Base-by-base conservation (phyloP, 2,888 invertebrate genomes). In the Protonemura montana region DNA sequence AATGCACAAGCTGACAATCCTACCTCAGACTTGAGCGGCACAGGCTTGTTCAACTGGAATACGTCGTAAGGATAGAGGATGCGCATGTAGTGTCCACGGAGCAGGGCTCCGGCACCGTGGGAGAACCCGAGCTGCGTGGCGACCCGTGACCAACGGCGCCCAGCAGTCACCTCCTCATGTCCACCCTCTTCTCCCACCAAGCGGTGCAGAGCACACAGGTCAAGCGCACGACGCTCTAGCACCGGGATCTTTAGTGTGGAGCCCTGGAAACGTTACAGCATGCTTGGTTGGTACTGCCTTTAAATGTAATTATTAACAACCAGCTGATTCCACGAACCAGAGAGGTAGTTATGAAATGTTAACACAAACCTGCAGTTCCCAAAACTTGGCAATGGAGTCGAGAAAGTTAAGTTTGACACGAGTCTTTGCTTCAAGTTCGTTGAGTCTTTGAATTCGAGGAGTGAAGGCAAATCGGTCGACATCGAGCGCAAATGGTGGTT, bases 381-480 rank as follows among this genome's bases (percentile, higher is more conserved):
- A 99, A 92, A 99, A 99, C 92, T 98, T 98, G 30, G 98, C 97
- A 89, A 99, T 97, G 92, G 98, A 97, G 91, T 99, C 98, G 89
- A 99, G 93, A 92, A 99, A 99, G 93, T 99, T 98, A 35, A 99
- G 92, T 92, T 98, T 98, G 88, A 99, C 97, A 87, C 99, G 94
- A 42, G 98, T 98, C 90, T 98, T 98, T 1, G 99, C 99, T 94
- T 99, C 99, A 87, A 99, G 93, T 91, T 99, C 99, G 93, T 99
- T 99, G 86, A 99, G 93, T 89, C 98, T 95, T 91, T 99, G 99
- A 89, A 99, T 97, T 89, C 99, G 94, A 21, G 99, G 99, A 25
- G 97, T 97, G 92, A 99, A 99, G 89, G 96, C 95, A 90, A 99
- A 95, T 89, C 97, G 96, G 91, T 99, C 98, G 27, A 98, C 97